phyloP scores from a whole-genome alignment of 2,113 vertebrate genomes.

The Tupaia tana region DNA sequence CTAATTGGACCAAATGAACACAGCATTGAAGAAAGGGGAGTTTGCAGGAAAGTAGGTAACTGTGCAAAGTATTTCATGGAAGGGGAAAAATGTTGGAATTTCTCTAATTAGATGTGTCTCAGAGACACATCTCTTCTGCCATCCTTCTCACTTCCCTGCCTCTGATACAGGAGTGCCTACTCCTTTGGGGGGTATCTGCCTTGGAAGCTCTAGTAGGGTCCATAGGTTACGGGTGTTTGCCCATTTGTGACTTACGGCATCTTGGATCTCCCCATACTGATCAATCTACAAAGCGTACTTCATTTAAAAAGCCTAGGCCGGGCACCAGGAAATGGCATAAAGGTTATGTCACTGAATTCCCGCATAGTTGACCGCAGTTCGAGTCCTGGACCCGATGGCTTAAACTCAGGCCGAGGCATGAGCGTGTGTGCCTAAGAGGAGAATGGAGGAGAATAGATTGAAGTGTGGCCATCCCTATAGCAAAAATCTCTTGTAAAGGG shows the following conservation, averaged over 20 bases:
- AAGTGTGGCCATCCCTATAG: too few species aligned
- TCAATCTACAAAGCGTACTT: neutral
- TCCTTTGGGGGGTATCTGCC: neutral
- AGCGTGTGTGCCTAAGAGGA: too few species aligned
- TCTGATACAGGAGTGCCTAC: neutral
- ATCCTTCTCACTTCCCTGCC: neutral
- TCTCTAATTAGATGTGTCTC: neutral
- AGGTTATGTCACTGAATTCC: too few species aligned
- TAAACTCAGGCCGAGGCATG: too few species aligned
- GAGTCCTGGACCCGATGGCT: too few species aligned
- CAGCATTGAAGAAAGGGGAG: neutral
- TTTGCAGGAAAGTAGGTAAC: neutral
- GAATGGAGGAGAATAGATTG: too few species aligned
- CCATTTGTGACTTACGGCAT: neutral
- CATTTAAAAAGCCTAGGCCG: neutral
- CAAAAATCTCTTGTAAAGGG: neutral
- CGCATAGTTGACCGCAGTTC: too few species aligned
- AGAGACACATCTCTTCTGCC: too few species aligned
- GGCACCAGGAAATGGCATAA: too few species aligned
- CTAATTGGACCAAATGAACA: conserved; percentile 50
- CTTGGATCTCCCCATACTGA: neutral
- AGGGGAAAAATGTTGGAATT: neutral
- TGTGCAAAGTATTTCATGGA: neutral
- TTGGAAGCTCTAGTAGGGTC: neutral
- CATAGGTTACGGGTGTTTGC: neutral